Conservation (phyloP, 2,797 vertebrate genomes). For the Chelon labrosus region DNA sequence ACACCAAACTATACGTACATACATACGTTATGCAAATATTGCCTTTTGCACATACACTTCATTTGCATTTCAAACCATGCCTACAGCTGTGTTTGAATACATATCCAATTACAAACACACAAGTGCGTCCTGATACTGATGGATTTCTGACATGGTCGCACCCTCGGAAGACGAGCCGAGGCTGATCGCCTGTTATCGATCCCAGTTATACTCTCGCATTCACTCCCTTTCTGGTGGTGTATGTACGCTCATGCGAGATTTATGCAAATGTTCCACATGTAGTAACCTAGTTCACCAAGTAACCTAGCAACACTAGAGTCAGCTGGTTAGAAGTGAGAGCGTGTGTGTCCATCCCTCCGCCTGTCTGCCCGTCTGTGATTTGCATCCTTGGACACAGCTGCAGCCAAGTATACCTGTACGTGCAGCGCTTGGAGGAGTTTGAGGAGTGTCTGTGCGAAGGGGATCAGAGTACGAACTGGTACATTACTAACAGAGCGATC, state of each 20-base stretch:
- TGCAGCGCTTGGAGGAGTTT: slow-evolving; percentile 32
- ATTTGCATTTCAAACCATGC: slow-evolving; percentile 61
- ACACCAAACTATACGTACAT: slow-evolving; percentile 57
- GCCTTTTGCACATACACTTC: slow-evolving; percentile 54
- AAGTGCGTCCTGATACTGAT: slow-evolving; percentile 23
- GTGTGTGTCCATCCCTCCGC: slow-evolving; percentile 34
- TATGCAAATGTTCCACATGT: slow-evolving; percentile 79
- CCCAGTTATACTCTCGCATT: slow-evolving; percentile 24
- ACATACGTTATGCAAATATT: slow-evolving; percentile 65
- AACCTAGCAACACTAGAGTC: slow-evolving; percentile 84
- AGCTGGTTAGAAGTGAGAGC: slow-evolving; percentile 57
- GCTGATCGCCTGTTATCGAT: slow-evolving; percentile 45
- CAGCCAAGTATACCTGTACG: not conserved
- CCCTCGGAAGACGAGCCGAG: not conserved
- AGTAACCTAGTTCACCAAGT: slow-evolving; percentile 81
- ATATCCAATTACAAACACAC: slow-evolving; percentile 27
- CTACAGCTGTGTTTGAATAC: slow-evolving; percentile 40
- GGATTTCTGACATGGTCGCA: slow-evolving; percentile 14
- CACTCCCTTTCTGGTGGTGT: slow-evolving; percentile 23
- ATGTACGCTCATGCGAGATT: slow-evolving; percentile 61
- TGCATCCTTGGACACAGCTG: slow-evolving; percentile 60
- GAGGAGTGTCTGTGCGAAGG: not conserved
- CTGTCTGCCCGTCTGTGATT: slow-evolving; percentile 49
- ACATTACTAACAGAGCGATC: slow-evolving; percentile 23
- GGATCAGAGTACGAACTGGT: slow-evolving; percentile 12